phyloP scores from a whole-genome alignment of 2,797 vertebrate genomes.

The Characodon lateralis region DNA sequence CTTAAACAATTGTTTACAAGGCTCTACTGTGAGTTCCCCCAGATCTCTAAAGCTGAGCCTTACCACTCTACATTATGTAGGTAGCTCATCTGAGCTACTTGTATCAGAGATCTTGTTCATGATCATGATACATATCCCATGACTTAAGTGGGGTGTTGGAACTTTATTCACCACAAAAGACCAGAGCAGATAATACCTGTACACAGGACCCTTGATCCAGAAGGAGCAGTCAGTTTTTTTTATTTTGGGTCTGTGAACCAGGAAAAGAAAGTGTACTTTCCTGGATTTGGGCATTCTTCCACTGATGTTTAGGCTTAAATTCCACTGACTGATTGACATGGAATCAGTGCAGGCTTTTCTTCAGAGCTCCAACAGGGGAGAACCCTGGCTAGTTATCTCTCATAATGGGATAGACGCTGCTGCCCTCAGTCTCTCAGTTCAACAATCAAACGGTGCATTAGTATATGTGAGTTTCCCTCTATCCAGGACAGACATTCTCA shows the following conservation, averaged over 20 bases:
- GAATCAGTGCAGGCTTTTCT: background rate
- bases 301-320: conserved; percentile 1
- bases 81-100: too few relatives aligned
- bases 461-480: background rate
- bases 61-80: too few relatives aligned
- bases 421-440: conserved; percentile 1
- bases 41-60: too few relatives aligned
- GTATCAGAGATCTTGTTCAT: too few relatives aligned
- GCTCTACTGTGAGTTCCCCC: too few relatives aligned
- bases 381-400: background rate
- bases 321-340: background rate
- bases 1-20: too few relatives aligned
- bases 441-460: background rate
- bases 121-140: too few relatives aligned
- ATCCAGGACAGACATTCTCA: conserved; percentile 1
- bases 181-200: too few relatives aligned
- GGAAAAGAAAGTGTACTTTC: background rate
- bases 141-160: too few relatives aligned
- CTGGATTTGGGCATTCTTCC: background rate
- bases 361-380: background rate
- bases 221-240: background rate
- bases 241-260: background rate
- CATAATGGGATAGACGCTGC: background rate
- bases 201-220: too few relatives aligned
- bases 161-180: too few relatives aligned